Base-by-base conservation (phyloP, 2,888 invertebrate genomes). In the Cantharis flavilabris region DNA sequence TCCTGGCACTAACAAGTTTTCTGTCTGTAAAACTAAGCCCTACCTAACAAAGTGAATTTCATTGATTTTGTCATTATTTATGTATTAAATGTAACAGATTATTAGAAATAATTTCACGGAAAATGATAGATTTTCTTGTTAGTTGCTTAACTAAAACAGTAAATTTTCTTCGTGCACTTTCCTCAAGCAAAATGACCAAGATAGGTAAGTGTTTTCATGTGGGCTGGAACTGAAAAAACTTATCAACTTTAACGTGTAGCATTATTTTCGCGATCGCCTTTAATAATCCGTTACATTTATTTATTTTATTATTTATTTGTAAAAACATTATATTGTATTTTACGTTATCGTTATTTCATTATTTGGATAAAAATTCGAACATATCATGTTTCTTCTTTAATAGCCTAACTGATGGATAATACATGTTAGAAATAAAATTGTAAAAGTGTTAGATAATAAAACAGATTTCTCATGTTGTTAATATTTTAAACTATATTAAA, bases 381-480 rank as follows among this genome's bases (percentile, higher is more conserved):
- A 49, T 49, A 49, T 49, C 49, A 49, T 49, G 49, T 49, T 49
- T 49, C n/a, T 49, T n/a, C 33, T 33, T 49, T 49, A 49, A 49
- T 49, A 49, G 49, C 49, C 49, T 49, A 49, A 49, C 49, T 49
- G 49, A 49, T n/a, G 49, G 13, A 49, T 49, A 49, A 49, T n/a
- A 49, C 49, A 49, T 76, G 69, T 23, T 76, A 79, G 74, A 20
- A 73, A 71, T 72, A 72, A 70, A 71, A 72, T 64, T 78, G 73
- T 72, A 71, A 71, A 73, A 72, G 69, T 73, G 72, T 73, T 79
- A 79, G 75, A 71, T 72, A 62, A 62, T 76, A 76, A 72, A 73
- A 65, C 63, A 70, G 62, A 72, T 65, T 70, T 76, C 72, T 70
- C 69, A 67, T 70, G 69, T 74, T 74, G 70, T 64, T 74, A 72